Conservation (phyloP, 1,140 invertebrate species). For the Argopecten irradians region DNA sequence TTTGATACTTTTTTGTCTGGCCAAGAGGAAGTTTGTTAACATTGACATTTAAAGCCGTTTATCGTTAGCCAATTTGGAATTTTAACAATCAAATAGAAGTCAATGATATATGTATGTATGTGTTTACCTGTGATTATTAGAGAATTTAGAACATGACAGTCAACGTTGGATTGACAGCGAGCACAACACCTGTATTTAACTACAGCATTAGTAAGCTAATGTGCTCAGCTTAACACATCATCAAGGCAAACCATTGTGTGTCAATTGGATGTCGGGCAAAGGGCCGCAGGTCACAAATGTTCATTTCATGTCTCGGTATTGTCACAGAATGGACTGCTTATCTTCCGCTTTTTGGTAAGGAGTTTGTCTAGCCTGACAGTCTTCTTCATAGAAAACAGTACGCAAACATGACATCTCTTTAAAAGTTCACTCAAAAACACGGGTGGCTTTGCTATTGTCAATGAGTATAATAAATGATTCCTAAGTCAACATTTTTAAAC, state of each 20-base stretch:
- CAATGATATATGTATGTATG: not conserved
- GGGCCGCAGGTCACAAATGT: not conserved
- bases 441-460: not conserved
- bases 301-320: not conserved
- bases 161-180: not conserved
- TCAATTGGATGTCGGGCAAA: constrained; percentile 1
- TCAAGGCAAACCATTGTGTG: not conserved
- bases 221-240: not conserved
- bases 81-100: not conserved
- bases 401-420: constrained; percentile 16
- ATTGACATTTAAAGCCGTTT: not conserved
- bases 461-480: not conserved
- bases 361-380: not conserved
- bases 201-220: not conserved
- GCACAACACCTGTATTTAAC: constrained; percentile 1
- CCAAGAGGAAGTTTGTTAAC: not conserved
- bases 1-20: not conserved
- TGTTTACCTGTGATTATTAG: not conserved
- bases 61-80: constrained; percentile 17
- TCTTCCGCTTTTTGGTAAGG: not conserved
- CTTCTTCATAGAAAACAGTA: not conserved
- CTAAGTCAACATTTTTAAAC: constrained; percentile 12
- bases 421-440: not conserved
- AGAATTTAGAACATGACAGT: not conserved
- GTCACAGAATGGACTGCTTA: not conserved